Evolutionary conservation across 1,140 invertebrate genomes (phyloP).

Genomic region (Archegozetes longisetosus): DNA sequence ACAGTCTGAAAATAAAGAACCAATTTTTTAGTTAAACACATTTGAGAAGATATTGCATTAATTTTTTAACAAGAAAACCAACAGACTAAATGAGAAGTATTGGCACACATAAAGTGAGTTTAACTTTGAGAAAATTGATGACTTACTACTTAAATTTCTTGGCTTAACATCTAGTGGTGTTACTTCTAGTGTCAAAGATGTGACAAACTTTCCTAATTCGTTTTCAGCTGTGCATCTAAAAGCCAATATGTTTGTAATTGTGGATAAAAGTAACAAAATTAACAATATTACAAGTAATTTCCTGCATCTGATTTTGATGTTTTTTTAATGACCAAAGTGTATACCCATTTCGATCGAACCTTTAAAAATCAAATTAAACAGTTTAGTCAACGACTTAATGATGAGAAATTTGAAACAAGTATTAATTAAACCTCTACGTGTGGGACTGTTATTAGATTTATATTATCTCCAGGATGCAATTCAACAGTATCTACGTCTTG

Average conservation of each 20-base stretch:
- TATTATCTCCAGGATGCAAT: slow-evolving; percentile 48
- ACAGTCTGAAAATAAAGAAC: slow-evolving; percentile 19
- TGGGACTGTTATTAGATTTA: not conserved
- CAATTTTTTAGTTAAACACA: too few relatives aligned
- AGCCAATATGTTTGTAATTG: not conserved
- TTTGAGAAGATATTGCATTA: slow-evolving; percentile 44
- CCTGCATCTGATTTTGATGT: not conserved
- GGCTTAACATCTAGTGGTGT: slow-evolving; percentile 39
- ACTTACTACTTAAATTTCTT: slow-evolving; percentile 55
- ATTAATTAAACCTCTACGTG: slow-evolving; percentile 6
- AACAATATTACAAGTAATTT: slow-evolving; percentile 3
- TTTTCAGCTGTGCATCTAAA: not conserved
- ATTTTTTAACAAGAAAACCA: not conserved
- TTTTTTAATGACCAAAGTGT: slow-evolving; percentile 6
- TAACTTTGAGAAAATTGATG: slow-evolving; percentile 29
- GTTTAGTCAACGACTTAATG: too few relatives aligned
- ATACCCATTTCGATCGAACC: slow-evolving; percentile 6
- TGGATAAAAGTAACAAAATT: not conserved
- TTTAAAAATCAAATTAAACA: too few relatives aligned
- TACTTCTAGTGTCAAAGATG: not conserved
- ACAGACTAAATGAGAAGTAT: not conserved
- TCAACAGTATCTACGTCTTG: slow-evolving; percentile 34
- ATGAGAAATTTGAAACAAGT: not conserved
- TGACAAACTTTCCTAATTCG: not conserved
- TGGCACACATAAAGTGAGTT: too few relatives aligned